These are phyloP conservation scores for Caracal caracal DNA, from an alignment of 2,113 vertebrate species.

Conservation along the genomic window DNA sequence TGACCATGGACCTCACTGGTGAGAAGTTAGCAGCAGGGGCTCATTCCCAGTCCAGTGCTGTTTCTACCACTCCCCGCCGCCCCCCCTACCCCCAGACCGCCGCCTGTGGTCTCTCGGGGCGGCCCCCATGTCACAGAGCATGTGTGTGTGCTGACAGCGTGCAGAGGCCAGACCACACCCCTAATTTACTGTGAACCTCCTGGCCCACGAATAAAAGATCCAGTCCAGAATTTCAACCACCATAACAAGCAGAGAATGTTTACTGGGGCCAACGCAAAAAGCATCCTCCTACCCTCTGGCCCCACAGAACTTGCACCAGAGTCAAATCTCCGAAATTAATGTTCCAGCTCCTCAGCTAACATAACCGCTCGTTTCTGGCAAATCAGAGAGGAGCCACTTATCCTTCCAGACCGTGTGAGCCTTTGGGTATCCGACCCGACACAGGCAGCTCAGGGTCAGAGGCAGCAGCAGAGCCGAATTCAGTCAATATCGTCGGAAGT, in stretches of 20 bases:
- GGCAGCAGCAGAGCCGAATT: neutral
- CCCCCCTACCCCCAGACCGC: neutral
- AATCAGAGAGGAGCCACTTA: neutral
- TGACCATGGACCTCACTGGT: no score
- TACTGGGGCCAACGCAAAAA: conserved; percentile 28
- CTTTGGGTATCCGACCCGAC: neutral
- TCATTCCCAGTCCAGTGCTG: neutral
- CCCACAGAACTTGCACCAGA: neutral
- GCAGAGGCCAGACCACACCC: conserved; percentile 58
- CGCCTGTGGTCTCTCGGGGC: neutral
- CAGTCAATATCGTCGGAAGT: neutral
- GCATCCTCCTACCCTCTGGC: neutral
- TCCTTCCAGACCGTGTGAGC: neutral
- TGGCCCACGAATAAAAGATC: conserved; percentile 35
- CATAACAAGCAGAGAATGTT: conserved; percentile 44
- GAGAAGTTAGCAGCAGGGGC: neutral
- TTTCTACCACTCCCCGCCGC: accelerated
- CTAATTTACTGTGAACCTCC: conserved; percentile 63
- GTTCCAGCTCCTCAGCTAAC: neutral
- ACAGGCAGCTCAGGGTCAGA: neutral
- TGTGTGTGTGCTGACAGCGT: neutral
- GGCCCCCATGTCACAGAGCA: neutral
- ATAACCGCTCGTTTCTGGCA: conserved; percentile 43
- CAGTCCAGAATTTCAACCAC: conserved; percentile 50
- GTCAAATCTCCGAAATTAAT: conserved; percentile 22